These are phyloP conservation scores for Chloebia gouldiae DNA, from an alignment of 2,113 vertebrate genomes.

Conservation along the genomic window DNA sequence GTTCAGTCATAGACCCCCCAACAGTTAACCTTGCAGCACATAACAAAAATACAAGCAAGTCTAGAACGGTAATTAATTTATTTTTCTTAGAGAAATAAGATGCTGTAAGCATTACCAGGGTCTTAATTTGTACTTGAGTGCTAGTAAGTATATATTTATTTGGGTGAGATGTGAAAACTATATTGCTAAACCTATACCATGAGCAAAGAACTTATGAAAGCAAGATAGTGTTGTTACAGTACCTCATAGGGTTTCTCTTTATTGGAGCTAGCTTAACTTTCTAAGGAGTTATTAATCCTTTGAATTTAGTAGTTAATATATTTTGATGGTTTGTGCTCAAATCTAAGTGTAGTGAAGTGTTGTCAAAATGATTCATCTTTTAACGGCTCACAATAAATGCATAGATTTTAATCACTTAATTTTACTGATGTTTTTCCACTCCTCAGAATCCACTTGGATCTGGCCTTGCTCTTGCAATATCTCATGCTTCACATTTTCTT, in stretches of 20 bases:
- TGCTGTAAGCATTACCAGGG: not conserved
- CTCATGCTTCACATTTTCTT: slow-evolving; percentile 97
- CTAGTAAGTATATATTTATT: not conserved
- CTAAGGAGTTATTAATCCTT: not conserved
- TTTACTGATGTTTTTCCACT: slow-evolving; percentile 20
- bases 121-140: not conserved
- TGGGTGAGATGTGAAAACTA: not conserved
- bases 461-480: slow-evolving; percentile 93
- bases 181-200: not conserved
- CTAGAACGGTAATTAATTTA: slow-evolving; percentile 85
- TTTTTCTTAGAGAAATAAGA: not conserved
- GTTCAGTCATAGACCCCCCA: slow-evolving; percentile 92
- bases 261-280: not conserved
- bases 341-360: not conserved
- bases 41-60: slow-evolving; percentile 90
- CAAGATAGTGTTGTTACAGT: not conserved
- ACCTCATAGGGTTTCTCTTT: not conserved
- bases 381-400: not conserved
- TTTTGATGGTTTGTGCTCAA: not conserved
- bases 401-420: not conserved
- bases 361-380: not conserved
- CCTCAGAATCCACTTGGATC: slow-evolving; percentile 90
- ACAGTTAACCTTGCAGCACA: slow-evolving; percentile 90
- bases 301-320: not conserved
- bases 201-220: not conserved